A percentile compares a stretch with the other conserved stretches of the same genome.
phyloP scores from a whole-genome alignment of 2,888 invertebrate genomes.

The Slavum lentiscoides region DNA sequence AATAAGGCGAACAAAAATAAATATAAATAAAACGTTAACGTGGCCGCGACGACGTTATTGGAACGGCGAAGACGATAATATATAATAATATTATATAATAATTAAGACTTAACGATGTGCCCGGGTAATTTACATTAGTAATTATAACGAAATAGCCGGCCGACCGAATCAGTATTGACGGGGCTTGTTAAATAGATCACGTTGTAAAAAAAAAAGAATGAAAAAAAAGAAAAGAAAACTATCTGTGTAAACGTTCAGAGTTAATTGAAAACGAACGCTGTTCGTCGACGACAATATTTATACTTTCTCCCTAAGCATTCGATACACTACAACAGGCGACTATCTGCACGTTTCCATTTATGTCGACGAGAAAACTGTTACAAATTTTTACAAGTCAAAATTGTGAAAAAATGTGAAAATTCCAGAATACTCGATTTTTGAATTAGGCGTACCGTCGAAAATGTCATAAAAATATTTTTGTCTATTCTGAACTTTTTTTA shows the following conservation, averaged over 20 bases:
- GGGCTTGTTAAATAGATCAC: too few relatives aligned
- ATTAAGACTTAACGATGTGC: not conserved
- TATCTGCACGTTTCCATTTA: not conserved
- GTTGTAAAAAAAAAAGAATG: not conserved
- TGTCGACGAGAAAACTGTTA: too few relatives aligned
- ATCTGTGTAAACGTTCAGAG: not conserved
- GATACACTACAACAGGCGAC: not conserved
- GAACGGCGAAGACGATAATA: not conserved
- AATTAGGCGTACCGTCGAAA: too few relatives aligned
- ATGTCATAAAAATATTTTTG: too few relatives aligned
- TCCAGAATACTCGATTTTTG: too few relatives aligned
- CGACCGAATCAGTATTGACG: too few relatives aligned
- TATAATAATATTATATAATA: too few relatives aligned
- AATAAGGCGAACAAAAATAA: not conserved
- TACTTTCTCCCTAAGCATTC: not conserved
- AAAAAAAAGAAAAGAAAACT: not conserved
- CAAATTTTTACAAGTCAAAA: too few relatives aligned
- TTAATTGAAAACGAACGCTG: not conserved
- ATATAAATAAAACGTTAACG: not conserved
- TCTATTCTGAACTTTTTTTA: too few relatives aligned
- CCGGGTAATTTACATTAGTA: not conserved
- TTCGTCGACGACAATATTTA: not conserved
- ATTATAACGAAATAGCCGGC: not conserved
- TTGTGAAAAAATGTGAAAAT: too few relatives aligned
- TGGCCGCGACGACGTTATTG: not conserved